Evolutionary conservation across 2,113 vertebrate genomes (phyloP).

Genomic region (Sapayoa aenigma): DNA sequence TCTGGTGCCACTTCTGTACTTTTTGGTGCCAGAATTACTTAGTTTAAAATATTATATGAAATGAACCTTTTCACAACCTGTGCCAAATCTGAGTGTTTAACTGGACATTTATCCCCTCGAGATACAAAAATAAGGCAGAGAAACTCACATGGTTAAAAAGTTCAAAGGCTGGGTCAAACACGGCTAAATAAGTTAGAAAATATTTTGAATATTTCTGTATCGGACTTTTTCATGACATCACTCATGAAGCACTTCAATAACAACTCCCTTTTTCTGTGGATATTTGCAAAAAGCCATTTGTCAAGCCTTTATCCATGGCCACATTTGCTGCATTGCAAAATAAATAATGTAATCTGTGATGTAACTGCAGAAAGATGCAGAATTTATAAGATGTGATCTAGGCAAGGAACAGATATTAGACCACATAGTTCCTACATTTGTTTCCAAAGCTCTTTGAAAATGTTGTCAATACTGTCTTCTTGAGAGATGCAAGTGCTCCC

Average conservation of each 20-base stretch:
- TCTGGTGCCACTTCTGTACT: not conserved
- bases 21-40: not conserved
- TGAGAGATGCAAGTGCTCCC: not conserved
- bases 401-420: not conserved
- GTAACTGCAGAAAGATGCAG: conserved; percentile 18
- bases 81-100: not conserved
- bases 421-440: not conserved
- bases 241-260: not conserved
- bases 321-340: not conserved
- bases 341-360: not conserved
- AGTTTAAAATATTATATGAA: not conserved
- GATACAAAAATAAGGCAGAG: not conserved
- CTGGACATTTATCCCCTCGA: not conserved
- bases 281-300: not conserved
- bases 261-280: not conserved
- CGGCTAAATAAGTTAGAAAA: not conserved
- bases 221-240: not conserved
- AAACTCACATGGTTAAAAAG: not conserved
- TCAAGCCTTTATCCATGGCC: not conserved
- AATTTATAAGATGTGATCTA: not conserved
- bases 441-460: not conserved
- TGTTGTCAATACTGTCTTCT: not conserved
- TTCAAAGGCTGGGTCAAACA: not conserved
- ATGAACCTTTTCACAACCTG: not conserved
- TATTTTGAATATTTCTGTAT: not conserved